Evolutionary conservation across 2,888 invertebrate species (phyloP).

Genomic region (Lasioglossum morio): DNA sequence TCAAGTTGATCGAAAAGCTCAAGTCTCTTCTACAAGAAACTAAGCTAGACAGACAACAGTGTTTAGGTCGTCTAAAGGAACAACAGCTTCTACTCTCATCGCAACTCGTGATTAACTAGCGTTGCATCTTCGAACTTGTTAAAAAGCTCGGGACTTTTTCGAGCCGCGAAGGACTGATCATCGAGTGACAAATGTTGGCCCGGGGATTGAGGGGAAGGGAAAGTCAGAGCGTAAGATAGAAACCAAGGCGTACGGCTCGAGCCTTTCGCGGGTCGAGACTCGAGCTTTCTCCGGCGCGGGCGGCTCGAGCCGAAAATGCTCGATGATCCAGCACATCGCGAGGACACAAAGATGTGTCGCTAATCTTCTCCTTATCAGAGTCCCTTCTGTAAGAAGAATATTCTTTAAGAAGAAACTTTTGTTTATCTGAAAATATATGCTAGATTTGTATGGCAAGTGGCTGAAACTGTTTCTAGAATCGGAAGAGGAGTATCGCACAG

Average conservation of each 20-base stretch:
- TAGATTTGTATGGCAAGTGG: background rate
- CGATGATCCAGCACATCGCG: background rate
- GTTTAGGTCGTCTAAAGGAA: background rate
- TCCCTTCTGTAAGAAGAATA: background rate
- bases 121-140: background rate
- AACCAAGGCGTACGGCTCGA: background rate
- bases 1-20: background rate
- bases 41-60: background rate
- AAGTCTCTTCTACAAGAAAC: background rate
- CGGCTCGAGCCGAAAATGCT: constrained; percentile 14
- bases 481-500: background rate
- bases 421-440: background rate
- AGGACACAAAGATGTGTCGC: background rate
- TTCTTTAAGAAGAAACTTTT: background rate
- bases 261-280: constrained; percentile 13
- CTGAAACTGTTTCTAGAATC: background rate
- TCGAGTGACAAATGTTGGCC: background rate
- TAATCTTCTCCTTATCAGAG: background rate
- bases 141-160: background rate
- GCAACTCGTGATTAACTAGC: background rate
- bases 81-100: background rate
- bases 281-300: constrained; percentile 21
- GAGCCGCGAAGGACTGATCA: background rate
- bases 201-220: background rate
- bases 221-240: background rate